Conservation (phyloP, 2,113 vertebrate species). For the Oceanites oceanicus region DNA sequence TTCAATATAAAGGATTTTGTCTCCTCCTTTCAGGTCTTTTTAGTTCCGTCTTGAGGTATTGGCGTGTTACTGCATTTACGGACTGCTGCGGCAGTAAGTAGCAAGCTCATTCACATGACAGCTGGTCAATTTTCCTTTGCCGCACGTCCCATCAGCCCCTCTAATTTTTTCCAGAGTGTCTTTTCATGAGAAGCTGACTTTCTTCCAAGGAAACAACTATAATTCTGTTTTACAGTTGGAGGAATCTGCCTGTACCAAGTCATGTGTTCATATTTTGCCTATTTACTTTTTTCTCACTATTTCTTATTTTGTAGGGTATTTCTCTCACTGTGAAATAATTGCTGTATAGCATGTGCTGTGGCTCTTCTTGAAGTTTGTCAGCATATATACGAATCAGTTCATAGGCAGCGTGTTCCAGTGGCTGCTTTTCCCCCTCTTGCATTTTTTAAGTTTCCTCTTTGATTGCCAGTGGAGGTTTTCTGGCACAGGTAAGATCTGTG, state of each 20-base stretch:
- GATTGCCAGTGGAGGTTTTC: neutral
- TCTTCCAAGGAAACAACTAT: neutral
- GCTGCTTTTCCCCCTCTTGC: neutral
- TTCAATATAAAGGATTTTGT: neutral
- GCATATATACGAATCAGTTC: neutral
- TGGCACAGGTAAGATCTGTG: neutral
- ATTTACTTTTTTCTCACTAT: neutral
- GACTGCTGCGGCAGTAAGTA: neutral
- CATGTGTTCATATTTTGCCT: neutral
- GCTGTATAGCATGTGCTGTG: neutral
- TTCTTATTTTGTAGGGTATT: neutral
- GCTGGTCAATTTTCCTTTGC: neutral
- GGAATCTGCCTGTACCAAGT: neutral
- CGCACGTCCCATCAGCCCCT: neutral
- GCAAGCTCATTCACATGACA: neutral
- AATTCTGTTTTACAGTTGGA: neutral
- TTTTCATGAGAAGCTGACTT: neutral
- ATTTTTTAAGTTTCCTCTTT: neutral
- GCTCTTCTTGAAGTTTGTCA: neutral
- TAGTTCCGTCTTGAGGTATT: neutral
- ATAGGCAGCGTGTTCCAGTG: neutral
- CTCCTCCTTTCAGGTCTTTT: neutral
- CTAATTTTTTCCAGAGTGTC: neutral
- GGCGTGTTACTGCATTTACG: neutral
- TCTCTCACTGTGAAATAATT: neutral